phyloP scores from a whole-genome alignment of 1,140 invertebrate genomes.

The Metaphire vulgaris region DNA sequence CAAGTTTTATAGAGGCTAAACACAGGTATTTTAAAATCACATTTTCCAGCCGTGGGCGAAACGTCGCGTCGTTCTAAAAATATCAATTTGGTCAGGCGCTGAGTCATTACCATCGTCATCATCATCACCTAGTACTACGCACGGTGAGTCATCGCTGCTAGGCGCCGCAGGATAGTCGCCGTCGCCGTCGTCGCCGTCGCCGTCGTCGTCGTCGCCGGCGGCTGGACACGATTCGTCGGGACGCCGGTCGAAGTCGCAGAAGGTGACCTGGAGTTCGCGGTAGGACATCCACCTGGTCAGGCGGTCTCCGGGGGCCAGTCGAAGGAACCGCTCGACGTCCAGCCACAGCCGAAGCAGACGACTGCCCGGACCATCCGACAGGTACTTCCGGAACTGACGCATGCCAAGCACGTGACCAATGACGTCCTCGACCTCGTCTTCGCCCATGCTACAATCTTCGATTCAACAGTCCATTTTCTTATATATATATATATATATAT shows the following conservation, averaged over 20 bases:
- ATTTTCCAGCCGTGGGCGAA: no score
- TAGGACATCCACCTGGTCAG: background rate
- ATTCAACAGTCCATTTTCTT: background rate
- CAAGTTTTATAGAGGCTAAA: no score
- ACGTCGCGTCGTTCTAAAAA: no score
- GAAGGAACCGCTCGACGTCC: slow-evolving; percentile 33
- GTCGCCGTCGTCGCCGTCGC: no score
- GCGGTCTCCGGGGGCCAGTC: slow-evolving; percentile 14
- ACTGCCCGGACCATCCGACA: slow-evolving; percentile 33
- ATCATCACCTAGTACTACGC: no score
- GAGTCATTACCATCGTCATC: no score
- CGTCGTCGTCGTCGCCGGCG: no score
- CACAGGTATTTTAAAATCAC: no score
- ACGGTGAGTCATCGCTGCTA: no score
- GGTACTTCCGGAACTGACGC: slow-evolving; percentile 35
- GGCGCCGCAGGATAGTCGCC: no score
- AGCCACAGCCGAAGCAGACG: slow-evolving; percentile 34
- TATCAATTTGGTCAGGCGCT: no score
- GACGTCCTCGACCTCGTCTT: slow-evolving; percentile 6
- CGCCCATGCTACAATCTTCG: background rate
- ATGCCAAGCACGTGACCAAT: slow-evolving; percentile 36
- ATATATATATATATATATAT: background rate
- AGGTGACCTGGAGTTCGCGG: background rate
- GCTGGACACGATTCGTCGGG: no score
- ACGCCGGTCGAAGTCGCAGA: background rate